Conservation (phyloP, 2,888 invertebrate genomes). For the Gisinianus flammeolus region DNA sequence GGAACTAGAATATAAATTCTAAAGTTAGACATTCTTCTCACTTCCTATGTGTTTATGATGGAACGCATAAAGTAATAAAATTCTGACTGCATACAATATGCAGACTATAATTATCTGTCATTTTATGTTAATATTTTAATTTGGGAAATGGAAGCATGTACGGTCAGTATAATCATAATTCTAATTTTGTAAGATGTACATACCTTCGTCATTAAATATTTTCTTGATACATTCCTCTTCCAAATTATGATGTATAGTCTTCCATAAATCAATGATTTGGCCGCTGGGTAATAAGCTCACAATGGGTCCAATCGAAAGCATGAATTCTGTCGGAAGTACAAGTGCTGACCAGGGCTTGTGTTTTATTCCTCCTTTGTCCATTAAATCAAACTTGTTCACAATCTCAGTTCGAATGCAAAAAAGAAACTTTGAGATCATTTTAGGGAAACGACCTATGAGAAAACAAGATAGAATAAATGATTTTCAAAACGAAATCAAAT, state of each 20-base stretch:
- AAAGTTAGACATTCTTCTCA: too few relatives aligned
- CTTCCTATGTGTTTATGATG: too few relatives aligned
- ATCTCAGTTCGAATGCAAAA: conserved; percentile 43
- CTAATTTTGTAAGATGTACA: too few relatives aligned
- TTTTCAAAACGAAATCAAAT: neutral
- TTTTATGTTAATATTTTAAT: too few relatives aligned
- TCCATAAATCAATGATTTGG: conserved; percentile 56
- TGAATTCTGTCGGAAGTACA: conserved; percentile 39
- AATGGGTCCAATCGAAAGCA: conserved; percentile 33
- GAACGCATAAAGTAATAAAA: too few relatives aligned
- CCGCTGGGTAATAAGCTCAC: conserved; percentile 50
- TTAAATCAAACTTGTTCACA: neutral
- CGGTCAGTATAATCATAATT: too few relatives aligned
- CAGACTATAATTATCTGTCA: too few relatives aligned
- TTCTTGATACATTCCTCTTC: conserved; percentile 33
- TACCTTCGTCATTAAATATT: neutral
- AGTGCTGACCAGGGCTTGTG: conserved; percentile 29
- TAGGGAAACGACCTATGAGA: conserved; percentile 47
- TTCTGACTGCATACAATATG: too few relatives aligned
- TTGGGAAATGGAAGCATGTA: too few relatives aligned
- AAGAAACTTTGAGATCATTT: conserved; percentile 55
- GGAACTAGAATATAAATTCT: too few relatives aligned
- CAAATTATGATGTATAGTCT: conserved; percentile 52
- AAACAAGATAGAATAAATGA: neutral
- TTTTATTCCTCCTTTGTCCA: neutral